Conservation (phyloP, 53 echinoderm and acorn worm species). For the Hippasteria phrygiana region DNA sequence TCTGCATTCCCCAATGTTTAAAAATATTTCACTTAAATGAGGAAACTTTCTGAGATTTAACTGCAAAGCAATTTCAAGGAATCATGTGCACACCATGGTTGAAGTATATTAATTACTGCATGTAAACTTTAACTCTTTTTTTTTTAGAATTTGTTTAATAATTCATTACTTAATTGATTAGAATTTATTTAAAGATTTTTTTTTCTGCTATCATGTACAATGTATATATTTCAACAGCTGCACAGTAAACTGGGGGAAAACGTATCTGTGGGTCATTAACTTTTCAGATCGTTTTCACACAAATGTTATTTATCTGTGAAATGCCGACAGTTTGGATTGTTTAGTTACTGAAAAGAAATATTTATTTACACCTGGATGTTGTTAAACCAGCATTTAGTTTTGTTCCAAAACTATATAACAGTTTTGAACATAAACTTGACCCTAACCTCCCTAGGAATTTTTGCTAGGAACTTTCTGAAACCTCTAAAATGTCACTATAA, state of each 20-base stretch:
- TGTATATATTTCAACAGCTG: conserved; percentile 22
- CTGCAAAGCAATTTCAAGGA: neutral
- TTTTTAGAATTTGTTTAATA: neutral
- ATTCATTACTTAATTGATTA: conserved; percentile 4
- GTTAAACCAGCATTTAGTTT: neutral
- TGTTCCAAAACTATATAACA: neutral
- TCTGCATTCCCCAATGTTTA: too few relatives aligned
- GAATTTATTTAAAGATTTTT: conserved; percentile 5
- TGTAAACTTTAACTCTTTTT: neutral
- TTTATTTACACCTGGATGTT: neutral
- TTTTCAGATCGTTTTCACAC: neutral
- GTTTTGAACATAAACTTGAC: neutral
- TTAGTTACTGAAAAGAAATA: neutral
- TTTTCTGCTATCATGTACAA: conserved; percentile 13
- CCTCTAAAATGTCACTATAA: too few relatives aligned
- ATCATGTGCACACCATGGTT: neutral
- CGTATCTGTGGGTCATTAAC: conserved; percentile 1
- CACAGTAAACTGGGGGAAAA: neutral
- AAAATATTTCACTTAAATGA: too few relatives aligned
- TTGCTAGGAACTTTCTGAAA: too few relatives aligned
- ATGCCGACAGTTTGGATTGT: neutral
- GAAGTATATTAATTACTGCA: neutral
- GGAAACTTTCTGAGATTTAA: neutral
- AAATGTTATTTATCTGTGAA: neutral
- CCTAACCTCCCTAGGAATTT: too few relatives aligned